These are phyloP conservation scores for Cremastobaeus sp. DNA, from an alignment of 2,888 invertebrate genomes.

Conservation along the genomic window DNA sequence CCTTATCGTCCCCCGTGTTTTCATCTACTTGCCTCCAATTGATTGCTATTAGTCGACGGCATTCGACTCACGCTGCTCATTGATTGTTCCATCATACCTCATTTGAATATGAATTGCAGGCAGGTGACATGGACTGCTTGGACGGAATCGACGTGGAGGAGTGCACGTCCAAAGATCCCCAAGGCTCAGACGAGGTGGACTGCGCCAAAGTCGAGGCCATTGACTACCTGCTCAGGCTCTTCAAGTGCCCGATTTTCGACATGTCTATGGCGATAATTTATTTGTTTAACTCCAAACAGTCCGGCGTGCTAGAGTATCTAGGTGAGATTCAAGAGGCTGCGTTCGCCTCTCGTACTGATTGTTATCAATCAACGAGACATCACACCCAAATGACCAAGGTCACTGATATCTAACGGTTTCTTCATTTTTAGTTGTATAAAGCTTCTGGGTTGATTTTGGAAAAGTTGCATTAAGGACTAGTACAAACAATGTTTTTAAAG, in stretches of 20 bases:
- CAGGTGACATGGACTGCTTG: constrained; percentile 74
- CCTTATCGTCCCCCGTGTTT: too few relatives aligned
- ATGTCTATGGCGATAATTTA: constrained; percentile 99
- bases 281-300: constrained; percentile 98
- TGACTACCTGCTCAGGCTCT: constrained; percentile 87
- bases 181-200: constrained; percentile 48
- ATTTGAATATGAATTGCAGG: constrained; percentile 28
- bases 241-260: constrained; percentile 98
- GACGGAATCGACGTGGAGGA: constrained; percentile 75
- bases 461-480: too few relatives aligned
- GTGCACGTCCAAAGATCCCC: constrained; percentile 61
- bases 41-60: background rate
- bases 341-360: background rate
- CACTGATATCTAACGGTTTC: too few relatives aligned
- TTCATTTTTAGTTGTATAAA: too few relatives aligned
- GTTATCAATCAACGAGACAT: too few relatives aligned
- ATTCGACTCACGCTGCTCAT: background rate
- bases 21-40: background rate
- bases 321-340: constrained; percentile 80
- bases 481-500: too few relatives aligned
- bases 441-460: too few relatives aligned
- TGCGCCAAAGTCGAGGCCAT: constrained; percentile 41
- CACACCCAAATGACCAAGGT: too few relatives aligned
- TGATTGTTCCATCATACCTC: background rate
- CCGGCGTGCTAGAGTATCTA: constrained; percentile 97